Percentiles rank a stretch among this genome's conserved stretches.
Evolutionary conservation across 2,113 vertebrate species (phyloP).

Genomic region (Machaerirhynchus nigripectus): DNA sequence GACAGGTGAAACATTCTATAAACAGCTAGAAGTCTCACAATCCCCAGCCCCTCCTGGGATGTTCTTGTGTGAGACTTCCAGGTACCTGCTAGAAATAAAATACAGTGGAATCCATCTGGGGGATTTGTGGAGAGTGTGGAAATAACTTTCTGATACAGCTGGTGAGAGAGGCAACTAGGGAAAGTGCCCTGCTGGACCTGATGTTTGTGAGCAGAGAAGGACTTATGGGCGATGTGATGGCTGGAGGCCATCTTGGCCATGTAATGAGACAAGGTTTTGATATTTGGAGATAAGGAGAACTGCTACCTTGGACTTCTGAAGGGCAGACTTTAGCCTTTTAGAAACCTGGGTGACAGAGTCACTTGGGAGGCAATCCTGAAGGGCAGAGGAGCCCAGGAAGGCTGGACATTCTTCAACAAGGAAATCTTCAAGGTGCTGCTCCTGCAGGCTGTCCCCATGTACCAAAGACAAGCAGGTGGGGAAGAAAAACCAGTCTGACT

Average conservation of each 20-base stretch:
- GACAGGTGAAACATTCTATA: not conserved
- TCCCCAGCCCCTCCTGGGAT: not conserved
- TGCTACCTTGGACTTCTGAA: not conserved
- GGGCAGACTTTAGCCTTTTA: not conserved
- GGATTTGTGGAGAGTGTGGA: not conserved
- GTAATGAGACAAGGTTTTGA: not conserved
- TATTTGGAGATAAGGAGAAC: not conserved
- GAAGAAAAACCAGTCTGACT: not conserved
- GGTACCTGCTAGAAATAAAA: not conserved
- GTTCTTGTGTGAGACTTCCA: not conserved
- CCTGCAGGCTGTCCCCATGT: not conserved
- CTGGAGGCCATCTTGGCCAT: not conserved
- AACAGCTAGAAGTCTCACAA: not conserved
- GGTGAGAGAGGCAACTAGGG: not conserved
- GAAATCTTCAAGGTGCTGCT: not conserved
- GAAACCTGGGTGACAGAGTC: not conserved
- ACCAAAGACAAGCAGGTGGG: not conserved
- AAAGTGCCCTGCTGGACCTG: not conserved
- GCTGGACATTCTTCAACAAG: not conserved
- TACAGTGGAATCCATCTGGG: not conserved
- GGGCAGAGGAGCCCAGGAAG: not conserved
- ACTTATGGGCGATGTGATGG: not conserved
- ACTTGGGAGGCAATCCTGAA: not conserved
- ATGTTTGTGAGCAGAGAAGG: not conserved
- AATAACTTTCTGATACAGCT: not conserved